Conservation (phyloP, 2,888 invertebrate genomes). For the Rhagonycha lutea region DNA sequence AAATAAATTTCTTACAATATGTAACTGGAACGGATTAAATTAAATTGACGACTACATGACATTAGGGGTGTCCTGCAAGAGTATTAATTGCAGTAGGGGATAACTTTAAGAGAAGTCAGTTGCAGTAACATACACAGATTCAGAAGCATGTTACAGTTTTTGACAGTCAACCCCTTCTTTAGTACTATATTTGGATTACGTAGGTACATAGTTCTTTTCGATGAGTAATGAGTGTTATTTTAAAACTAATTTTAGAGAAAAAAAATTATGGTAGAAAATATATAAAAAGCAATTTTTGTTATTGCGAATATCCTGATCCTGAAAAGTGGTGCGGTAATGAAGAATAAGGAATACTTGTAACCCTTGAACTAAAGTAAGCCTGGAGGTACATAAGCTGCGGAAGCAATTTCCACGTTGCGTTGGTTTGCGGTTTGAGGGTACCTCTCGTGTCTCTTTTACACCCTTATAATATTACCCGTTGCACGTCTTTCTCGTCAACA, state of each 20-base stretch:
- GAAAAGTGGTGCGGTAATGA: conserved; percentile 25
- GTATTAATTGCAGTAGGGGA: conserved; percentile 8
- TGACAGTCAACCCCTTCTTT: conserved; percentile 17
- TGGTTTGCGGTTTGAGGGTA: conserved; percentile 48
- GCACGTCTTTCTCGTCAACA: conserved; percentile 24
- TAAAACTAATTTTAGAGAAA: conserved; percentile 8
- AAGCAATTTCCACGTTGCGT: conserved; percentile 52
- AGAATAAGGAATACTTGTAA: conserved; percentile 37
- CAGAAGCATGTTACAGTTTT: conserved; percentile 6
- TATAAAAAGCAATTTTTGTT: conserved; percentile 24
- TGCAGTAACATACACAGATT: conserved; percentile 9
- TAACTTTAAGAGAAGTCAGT: conserved; percentile 17
- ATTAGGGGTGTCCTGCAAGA: conserved; percentile 12
- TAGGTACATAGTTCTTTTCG: background rate
- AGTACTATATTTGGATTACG: background rate
- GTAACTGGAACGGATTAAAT: conserved; percentile 15
- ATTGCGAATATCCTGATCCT: conserved; percentile 22
- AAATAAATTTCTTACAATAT: background rate
- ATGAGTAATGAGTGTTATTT: background rate
- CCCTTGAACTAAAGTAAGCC: conserved; percentile 46
- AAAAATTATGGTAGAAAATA: conserved; percentile 23
- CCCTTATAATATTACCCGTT: conserved; percentile 5
- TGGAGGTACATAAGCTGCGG: conserved; percentile 37
- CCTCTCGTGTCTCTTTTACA: conserved; percentile 41
- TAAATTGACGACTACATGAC: conserved; percentile 19